Base-by-base conservation (phyloP, 1,140 invertebrate species). In the Drosophila busckii region DNA sequence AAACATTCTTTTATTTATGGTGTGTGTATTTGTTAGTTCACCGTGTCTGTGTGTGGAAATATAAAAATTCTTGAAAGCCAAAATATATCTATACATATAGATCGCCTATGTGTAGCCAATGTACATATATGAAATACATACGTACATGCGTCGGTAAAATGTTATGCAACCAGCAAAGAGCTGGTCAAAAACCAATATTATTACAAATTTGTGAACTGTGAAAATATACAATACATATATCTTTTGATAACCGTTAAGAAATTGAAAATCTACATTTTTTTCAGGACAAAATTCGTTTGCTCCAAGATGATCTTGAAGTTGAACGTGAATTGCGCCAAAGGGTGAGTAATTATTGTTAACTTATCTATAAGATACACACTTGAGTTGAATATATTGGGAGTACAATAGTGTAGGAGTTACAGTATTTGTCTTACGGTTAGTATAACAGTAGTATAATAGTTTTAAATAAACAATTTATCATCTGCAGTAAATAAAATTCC, bases 271-370 rank as follows among this genome's bases (percentile, higher is more conserved):
- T 54, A 9, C 40, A 62, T 69, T 75, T 70, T 86, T 70, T 93
- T 96, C 92, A 98, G 96, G 97, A 98, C 90, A 98, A 98, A 92
- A 96, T 98, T 89, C 95, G 97, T 89, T 94, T 98, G 86, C 91
- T 98, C 84, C 95, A 97, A 87, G 97, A 98, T 92, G 97, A 98
- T 91, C 91, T 98, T 90, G 97, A 98, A 92, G 93, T 93, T 88
- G 97, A 98, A 92, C 94, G 97, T 88, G 97, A 98, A 91, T 91
- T 98, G 88, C 94, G 97, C 90, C 94, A 97, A 91, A 95, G 97
- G 92, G 97, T 98, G 91, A 96, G 94, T 86, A 50, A 31, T 37
- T 6, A 10, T 9, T 12, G n/a, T 20, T 26, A 20, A 7, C 16
- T 6, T 31, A 31, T 31, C n/a, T n/a, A n/a, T n/a, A n/a, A n/a